A percentile compares a stretch with the other conserved stretches of the same genome.
Evolutionary conservation across 2,797 vertebrate genomes (phyloP).

Genomic region (Merluccius polli): DNA sequence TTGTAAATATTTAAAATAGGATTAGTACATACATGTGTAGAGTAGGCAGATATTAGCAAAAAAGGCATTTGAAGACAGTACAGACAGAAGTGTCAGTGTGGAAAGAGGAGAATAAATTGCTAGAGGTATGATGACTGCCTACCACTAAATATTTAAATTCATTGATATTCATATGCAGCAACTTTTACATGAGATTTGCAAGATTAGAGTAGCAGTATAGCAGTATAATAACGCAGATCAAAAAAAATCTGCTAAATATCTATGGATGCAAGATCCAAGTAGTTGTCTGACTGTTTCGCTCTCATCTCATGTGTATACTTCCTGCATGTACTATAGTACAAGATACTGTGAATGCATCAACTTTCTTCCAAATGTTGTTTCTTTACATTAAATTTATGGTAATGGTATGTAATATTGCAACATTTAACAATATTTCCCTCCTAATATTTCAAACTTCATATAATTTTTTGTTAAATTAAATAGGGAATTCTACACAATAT

Average conservation of each 20-base stretch:
- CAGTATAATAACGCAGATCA: neutral
- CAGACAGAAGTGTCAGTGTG: conserved; percentile 2
- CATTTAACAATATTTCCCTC: neutral
- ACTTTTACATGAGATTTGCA: neutral
- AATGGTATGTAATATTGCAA: neutral
- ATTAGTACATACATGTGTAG: neutral
- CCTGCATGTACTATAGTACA: neutral
- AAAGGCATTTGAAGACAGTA: neutral
- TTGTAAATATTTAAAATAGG: too few species aligned
- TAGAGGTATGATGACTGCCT: neutral
- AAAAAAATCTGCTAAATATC: neutral
- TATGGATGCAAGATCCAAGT: neutral
- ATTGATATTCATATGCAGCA: neutral
- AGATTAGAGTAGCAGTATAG: neutral
- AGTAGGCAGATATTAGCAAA: neutral
- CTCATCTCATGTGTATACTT: neutral
- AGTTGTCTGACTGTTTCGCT: neutral
- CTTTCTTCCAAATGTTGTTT: neutral
- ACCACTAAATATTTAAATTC: neutral
- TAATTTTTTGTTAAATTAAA: neutral
- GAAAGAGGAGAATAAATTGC: conserved; percentile 1
- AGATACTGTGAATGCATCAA: neutral
- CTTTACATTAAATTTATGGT: neutral
- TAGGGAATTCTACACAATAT: neutral
- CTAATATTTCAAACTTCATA: neutral